A percentile compares a stretch with the other conserved stretches of the same genome.
Evolutionary conservation across 1,140 invertebrate genomes (phyloP).

Genomic region (Heliconius melpomene): DNA sequence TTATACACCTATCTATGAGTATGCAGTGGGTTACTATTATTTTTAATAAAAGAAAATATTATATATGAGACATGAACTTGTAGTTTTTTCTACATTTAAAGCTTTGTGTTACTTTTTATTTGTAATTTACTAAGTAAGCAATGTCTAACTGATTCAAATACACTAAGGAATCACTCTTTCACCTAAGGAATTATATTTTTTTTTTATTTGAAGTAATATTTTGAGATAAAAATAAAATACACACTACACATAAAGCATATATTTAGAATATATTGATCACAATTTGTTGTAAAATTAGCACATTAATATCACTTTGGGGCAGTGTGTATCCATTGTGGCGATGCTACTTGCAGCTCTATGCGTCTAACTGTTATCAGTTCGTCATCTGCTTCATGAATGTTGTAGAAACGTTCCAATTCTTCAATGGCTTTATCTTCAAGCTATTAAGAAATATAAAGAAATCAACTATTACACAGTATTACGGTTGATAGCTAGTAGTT

Average conservation of each 20-base stretch:
- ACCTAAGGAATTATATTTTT: no score
- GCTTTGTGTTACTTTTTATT: no score
- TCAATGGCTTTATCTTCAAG: constrained; percentile 89
- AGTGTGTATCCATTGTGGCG: constrained; percentile 84
- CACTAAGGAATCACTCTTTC: no score
- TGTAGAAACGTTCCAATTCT: constrained; percentile 85
- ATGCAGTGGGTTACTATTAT: no score
- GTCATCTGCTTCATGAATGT: constrained; percentile 82
- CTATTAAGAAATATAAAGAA: constrained; percentile 66
- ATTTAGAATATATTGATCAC: constrained; percentile 36
- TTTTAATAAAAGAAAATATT: no score
- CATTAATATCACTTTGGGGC: constrained; percentile 65
- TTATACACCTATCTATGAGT: no score
- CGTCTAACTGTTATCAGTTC: constrained; percentile 85
- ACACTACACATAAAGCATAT: constrained; percentile 25
- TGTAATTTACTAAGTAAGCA: no score
- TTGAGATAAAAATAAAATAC: not conserved
- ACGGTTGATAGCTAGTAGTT: no score
- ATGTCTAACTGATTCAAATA: no score
- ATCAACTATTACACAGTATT: constrained; percentile 27
- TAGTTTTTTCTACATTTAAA: no score
- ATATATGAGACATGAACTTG: no score
- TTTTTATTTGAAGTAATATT: no score
- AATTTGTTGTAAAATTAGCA: constrained; percentile 50
- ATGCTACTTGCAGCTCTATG: constrained; percentile 77